Evolutionary conservation across 2,888 invertebrate species (phyloP), one percentile per base, ranked within the genome.

Genomic region (Drosophila kanekoi): DNA sequence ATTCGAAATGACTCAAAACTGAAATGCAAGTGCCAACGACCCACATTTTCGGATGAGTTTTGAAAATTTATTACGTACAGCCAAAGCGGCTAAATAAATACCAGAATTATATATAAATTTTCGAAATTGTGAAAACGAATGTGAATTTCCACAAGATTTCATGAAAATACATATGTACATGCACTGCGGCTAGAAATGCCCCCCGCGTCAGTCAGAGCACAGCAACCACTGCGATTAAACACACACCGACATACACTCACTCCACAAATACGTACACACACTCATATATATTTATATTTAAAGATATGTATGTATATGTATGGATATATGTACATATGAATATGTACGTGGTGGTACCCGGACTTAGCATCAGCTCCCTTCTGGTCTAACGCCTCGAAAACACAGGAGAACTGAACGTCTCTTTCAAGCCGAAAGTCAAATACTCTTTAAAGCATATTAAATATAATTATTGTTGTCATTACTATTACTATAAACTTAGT

Each of bases 21-120:
- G 43, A 77, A 52, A 51, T 72, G 57, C 66, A 76, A 77, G 58
- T 76, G 77, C 66, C 81, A 78, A 73, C 73, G 51, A 69, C 74
- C 53, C 64, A 81, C 45, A 65, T 69, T 69, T 58, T 49, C 44
- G 16, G 37, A 33, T 56, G 20, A 38, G 40, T 44, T 61, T 63
- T 33, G 33, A 40, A 56, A 60, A 74, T 71, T 64, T 67, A 60
- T 54, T 57, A 43, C 56, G 33, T 47, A 37, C 41, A 45, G 41
- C 13, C 48, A 47, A 48, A 48, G 41, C 48, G 41, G 56, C 23
- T 45, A 53, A 56, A 66, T 54, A 74, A 74, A 58, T 60, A 54
- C 48, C 37, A 44, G 47, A 77, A 72, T 79, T 68, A 62, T 41
- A 72, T 65, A 49, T 56, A 64, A 45, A 37, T 45, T 71, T 60